Evolutionary conservation across 2,888 invertebrate genomes (phyloP), one percentile per base, ranked within the genome.

Genomic region (Sclerodermus sp.): DNA sequence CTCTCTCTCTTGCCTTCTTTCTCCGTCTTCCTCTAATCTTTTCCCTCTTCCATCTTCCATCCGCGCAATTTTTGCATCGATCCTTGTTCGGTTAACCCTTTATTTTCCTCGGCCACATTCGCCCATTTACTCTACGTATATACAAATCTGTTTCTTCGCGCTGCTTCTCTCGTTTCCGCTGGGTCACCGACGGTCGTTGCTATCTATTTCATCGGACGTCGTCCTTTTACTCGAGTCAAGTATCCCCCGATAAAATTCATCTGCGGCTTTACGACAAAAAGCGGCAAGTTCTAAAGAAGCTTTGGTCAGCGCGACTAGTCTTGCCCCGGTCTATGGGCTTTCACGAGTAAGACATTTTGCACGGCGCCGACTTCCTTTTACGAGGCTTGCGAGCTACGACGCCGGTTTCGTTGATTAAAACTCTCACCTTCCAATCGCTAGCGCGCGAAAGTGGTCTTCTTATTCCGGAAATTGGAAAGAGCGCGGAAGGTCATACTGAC

Each of bases 361-460:
- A n/a, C n/a, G n/a, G 23, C 23, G 3, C 10, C 29, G 37, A 44
- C 31, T 41, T 40, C 47, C 51, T 53, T 65, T 61, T 59, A 64
- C 53, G 57, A 53, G 55, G 53, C 44, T 52, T 47, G 42, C 48
- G 43, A 32, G 34, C 45, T 53, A 47, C 50, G 51, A 48, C 58
- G 42, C 48, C 49, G 42, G 53, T 63, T 66, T 66, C 65, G 64
- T 69, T 69, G 69, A 69, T 69, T 68, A 68, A 69, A 69, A 62
- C 66, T 66, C 58, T 54, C 46, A 30, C 46, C 47, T 45, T 44
- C 36, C 36, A 41, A 34, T 38, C 38, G 16, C 37, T 18, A 30
- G 37, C 34, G 16, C 30, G 34, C 30, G 32, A 15, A 17, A 23
- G 41, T 15, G 42, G 47, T 17, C 49, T 48, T 42, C 54, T 53